A percentile compares a stretch with the other conserved stretches of the same genome.
Evolutionary conservation across 2,113 vertebrate species (phyloP).

Genomic region (Triplophysa siluroides): DNA sequence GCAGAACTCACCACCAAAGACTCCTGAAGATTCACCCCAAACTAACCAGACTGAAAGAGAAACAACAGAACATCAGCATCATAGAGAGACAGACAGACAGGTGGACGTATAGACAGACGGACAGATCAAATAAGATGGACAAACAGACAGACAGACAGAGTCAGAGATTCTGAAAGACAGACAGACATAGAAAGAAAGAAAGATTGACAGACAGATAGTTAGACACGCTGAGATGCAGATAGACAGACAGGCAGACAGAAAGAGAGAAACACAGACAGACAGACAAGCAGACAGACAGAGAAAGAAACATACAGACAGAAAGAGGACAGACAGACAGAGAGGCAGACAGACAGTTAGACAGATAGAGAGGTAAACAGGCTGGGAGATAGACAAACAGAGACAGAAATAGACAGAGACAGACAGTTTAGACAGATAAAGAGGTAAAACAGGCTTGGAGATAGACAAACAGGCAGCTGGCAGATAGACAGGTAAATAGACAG

Average conservation of each 20-base stretch:
- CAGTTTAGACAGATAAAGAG: too few relatives aligned
- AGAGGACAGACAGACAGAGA: too few relatives aligned
- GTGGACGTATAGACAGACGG: background rate
- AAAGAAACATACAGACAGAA: background rate
- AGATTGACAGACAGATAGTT: background rate
- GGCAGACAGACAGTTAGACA: too few relatives aligned
- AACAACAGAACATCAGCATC: background rate
- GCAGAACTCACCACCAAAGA: conserved; percentile 68
- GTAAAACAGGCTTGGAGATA: too few relatives aligned
- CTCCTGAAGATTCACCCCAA: conserved; percentile 54
- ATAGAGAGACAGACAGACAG: background rate
- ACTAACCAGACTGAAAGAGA: conserved; percentile 63
- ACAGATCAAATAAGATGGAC: background rate
- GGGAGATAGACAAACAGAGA: too few relatives aligned
- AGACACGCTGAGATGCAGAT: too few relatives aligned
- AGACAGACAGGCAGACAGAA: background rate
- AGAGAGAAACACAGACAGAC: background rate
- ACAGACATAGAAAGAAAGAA: background rate
- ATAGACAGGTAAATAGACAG: background rate
- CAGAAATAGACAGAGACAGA: too few relatives aligned
- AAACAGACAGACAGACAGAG: background rate
- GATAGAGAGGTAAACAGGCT: too few relatives aligned
- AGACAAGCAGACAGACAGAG: background rate
- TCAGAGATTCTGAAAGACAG: background rate
- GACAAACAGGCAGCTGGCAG: background rate